Base-by-base conservation (phyloP, 2,888 invertebrate species). In the Candidula unifasciata region DNA sequence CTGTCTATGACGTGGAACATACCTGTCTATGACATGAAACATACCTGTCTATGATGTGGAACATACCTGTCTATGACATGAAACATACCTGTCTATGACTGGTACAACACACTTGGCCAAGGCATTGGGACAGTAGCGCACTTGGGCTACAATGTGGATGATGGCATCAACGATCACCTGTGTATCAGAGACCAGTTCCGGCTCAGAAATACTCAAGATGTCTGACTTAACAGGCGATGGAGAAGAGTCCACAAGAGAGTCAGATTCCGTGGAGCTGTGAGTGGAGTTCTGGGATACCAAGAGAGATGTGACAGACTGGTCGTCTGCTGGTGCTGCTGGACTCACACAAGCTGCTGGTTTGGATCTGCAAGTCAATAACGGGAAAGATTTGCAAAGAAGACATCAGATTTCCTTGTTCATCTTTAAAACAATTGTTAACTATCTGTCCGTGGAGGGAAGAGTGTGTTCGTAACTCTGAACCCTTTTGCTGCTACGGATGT, bases 81-180 rank as follows among this genome's bases (percentile, higher is more conserved):
- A 6, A 3, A 71, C 64, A 10, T 21, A 93, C 93, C 92, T 91
- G 54, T 91, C 91, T 74, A 93, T 90, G 0, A 92, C 90, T 52
- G 93, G 91, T 13, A 92, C 66, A 10, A 93, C 83, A 66, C 92
- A 91, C 86, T 91, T 92, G 54, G 89, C 89, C 54, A 93, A 86
- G 18, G 90, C 91, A 84, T 90, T 91, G 35, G 91, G 90, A 57
- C 90, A 90, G 80, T 91, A 89, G 8, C 84, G 79, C 57, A 90
- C 89, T 78, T 88, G 88, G 10, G 89, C 85, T 35, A 91, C 79
- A 10, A 90, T 86, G 33, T 88, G 84, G 18, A 90, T 87, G 27
- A 91, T 35, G 37, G 90, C 77, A 85, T 82, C 73, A 84, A 89
- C 80, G 85, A 88, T 83, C 77, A 77, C 74, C 69, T 86, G 68